These are phyloP conservation scores for Neuroterus valhalla DNA, from an alignment of 1,140 invertebrate genomes.

Conservation along the genomic window DNA sequence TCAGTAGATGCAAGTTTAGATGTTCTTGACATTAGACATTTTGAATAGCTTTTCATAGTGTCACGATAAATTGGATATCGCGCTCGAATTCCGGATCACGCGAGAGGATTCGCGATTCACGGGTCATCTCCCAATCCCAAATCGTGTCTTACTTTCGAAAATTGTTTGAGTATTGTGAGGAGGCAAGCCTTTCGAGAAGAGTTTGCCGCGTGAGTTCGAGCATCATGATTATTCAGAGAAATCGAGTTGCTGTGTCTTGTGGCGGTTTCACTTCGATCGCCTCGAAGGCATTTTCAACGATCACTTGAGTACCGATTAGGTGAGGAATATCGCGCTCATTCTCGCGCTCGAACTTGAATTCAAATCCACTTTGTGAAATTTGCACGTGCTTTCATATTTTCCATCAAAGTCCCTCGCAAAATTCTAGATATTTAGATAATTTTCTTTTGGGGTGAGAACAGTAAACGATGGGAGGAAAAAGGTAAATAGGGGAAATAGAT, in stretches of 20 bases:
- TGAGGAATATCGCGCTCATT: constrained; percentile 1
- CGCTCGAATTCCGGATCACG: background rate
- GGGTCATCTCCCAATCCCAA: constrained; percentile 7
- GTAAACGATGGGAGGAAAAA: background rate
- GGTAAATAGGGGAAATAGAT: constrained; percentile 5
- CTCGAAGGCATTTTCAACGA: constrained; percentile 20
- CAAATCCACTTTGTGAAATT: background rate
- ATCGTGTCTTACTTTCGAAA: constrained; percentile 26
- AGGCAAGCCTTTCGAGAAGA: background rate
- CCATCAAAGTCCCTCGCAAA: background rate
- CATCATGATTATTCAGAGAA: constrained; percentile 44
- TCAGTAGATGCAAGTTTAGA: background rate
- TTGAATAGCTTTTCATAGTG: constrained; percentile 11
- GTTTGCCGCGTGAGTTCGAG: constrained; percentile 16
- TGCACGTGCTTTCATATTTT: background rate
- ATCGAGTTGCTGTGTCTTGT: constrained; percentile 30
- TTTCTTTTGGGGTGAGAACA: background rate
- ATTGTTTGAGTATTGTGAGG: background rate
- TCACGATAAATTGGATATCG: constrained; percentile 1
- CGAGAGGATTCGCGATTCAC: constrained; percentile 1
- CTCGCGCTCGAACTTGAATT: background rate
- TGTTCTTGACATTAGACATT: constrained; percentile 9
- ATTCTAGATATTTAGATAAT: background rate
- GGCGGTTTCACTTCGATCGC: constrained; percentile 22
- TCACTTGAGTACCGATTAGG: background rate